A percentile compares a stretch with the other conserved stretches of the same genome.
These are phyloP conservation scores for Ispidina lecontei DNA, from an alignment of 2,797 vertebrate genomes.

Conservation along the genomic window DNA sequence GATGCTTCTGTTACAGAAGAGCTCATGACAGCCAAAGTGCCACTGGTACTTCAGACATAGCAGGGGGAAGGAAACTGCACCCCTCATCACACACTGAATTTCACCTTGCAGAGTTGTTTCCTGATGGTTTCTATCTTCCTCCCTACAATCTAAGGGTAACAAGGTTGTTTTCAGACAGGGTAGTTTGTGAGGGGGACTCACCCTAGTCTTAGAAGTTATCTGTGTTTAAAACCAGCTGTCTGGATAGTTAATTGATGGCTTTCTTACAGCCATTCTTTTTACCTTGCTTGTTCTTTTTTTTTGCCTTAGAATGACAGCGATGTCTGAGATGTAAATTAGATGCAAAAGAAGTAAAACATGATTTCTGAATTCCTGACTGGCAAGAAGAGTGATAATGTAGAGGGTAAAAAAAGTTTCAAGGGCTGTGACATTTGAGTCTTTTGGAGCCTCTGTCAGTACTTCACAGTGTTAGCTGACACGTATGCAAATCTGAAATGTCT, in stretches of 20 bases:
- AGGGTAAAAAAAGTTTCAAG: background rate
- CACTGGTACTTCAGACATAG: background rate
- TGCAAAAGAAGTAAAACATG: slow-evolving; percentile 12
- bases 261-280: background rate
- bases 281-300: background rate
- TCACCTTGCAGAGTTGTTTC: background rate
- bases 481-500: background rate
- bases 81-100: background rate
- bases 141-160: background rate
- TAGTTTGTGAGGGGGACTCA: background rate
- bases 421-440: background rate
- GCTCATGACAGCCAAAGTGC: background rate
- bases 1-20: background rate
- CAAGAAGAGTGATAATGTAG: background rate
- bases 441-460: background rate
- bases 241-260: background rate
- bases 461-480: background rate
- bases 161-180: background rate
- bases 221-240: background rate
- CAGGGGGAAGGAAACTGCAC: background rate
- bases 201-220: background rate
- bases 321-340: slow-evolving; percentile 46
- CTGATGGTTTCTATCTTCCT: background rate
- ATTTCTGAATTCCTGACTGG: slow-evolving; percentile 41
- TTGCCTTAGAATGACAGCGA: background rate